phyloP scores from a whole-genome alignment of 1,140 invertebrate genomes.

The Oreohelix idahoensis region DNA sequence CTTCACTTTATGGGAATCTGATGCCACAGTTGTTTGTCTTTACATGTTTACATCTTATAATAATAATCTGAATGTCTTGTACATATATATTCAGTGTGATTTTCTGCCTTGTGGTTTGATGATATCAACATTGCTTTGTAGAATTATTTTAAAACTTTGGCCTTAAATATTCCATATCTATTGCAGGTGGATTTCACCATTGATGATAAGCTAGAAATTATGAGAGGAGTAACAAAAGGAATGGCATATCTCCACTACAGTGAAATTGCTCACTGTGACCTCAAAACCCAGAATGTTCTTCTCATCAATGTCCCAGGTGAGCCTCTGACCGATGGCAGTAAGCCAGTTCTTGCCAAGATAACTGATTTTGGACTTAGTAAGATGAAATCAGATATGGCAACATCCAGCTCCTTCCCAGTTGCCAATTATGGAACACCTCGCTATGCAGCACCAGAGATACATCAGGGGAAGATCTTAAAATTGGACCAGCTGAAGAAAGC shows the following conservation, averaged over 20 bases:
- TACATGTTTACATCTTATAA: too few species aligned
- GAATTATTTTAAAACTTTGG: too few species aligned
- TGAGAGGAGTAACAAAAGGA: neutral
- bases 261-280: neutral
- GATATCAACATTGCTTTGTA: too few species aligned
- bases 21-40: too few species aligned
- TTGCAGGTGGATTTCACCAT: slow-evolving; percentile 17
- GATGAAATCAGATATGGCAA: neutral
- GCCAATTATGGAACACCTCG: neutral
- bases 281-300: too few species aligned
- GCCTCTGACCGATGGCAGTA: neutral
- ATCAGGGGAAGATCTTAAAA: neutral
- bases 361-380: slow-evolving; percentile 15
- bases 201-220: slow-evolving; percentile 3
- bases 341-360: neutral
- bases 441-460: neutral
- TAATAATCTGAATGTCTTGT: too few species aligned
- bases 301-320: neutral
- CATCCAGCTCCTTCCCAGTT: neutral
- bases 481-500: slow-evolving; percentile 22
- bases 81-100: too few species aligned
- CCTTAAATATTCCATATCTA: neutral
- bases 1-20: too few species aligned
- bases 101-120: too few species aligned
- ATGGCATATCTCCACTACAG: neutral